Base-by-base conservation (phyloP, 2,113 vertebrate genomes). In the Engystomops pustulosus region DNA sequence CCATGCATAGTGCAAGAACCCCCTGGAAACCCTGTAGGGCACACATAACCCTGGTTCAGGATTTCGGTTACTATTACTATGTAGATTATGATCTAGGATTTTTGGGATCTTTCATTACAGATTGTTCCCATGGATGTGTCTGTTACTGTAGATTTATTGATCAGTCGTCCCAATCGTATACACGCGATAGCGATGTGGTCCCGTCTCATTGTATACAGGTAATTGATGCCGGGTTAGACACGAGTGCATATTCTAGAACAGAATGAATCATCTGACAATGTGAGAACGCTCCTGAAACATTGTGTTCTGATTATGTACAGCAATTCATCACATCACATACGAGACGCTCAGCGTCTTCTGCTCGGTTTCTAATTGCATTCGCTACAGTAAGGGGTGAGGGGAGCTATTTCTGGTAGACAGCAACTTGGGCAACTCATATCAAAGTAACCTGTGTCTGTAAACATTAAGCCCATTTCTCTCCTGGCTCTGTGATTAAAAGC, bases 251-350 rank as follows among this genome's bases (percentile, higher is more conserved):
- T 45, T 12, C 10, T 45, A 30, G 14, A n/a, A n/a, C n/a, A n/a
- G n/a, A 34, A 70, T 36, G 38, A 70, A 70, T 70, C 68, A 70
- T 78, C 49, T 17, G 27, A 78, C 51, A 78, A 58, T 36, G 51
- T 11, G 20, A 78, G 30, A 78, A 32, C 14, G 34, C 60, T 78
- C 75, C 75, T 53, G 45, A 78, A 60, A 36, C 45, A 55, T 38
- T 78, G 51, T 60, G 51, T 78, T 30, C 75, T 41, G 75, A 58
- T 36, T 78, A 60, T 53, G 34, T 38, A 20, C 51, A 38, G 53
- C 51, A 34, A 78, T 78, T 78, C 34, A 58, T 60, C 34, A 38
- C 36, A 25, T 78, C 23, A 58, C 51, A 78, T 53, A 34, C 7
- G 34, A 34, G 49, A 4, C 25, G 18, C 34, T 51, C n/a, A 23